Base-by-base conservation (phyloP, 2,113 vertebrate genomes). In the Scortum barcoo region DNA sequence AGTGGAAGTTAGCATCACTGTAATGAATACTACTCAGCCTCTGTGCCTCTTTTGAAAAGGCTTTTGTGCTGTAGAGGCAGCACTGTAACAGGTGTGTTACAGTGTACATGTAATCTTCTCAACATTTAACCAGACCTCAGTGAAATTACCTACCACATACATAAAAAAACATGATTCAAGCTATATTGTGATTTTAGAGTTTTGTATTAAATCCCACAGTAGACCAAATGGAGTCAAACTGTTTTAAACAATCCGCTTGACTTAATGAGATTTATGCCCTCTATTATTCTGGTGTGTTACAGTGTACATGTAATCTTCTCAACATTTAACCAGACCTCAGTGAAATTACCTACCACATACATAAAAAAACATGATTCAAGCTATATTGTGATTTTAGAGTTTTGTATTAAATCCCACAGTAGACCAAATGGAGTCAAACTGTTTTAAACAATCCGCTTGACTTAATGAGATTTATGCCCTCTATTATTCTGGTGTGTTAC, bases 11-110 rank as follows among this genome's bases (percentile, higher is more conserved):
- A 13, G 5, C 22, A 11, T 68, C 13, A 66, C 24, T 65, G 2
- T 26, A 62, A 68, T 72, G 51, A 77, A 40, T 71, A 20, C 58
- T 20, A 36, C 26, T 48, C 28, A 68, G 36, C 14, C 26, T 3
- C 10, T 9, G 2, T 80, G 60, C 6, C 54, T 76, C 24, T 72
- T 56, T 50, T 84, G 26, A 71, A 75, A 83, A 66, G 83, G 16
- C 48, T 60, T 10, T 73, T 89, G 63, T 70, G 20, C 54, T 22
- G 66, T 0, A 13, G 30, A 46, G 17, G 4, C 36, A 28, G 6
- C 50, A 57, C 50, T 72, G 16, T 17, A 67, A 69, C 46, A 81
- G 72, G 69, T 87, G 28, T 69, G 24, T 22, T 36, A 46, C 57
- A 65, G 7, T 9, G 9, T 26, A n/a, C n/a, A 4, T 81, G 14